These are phyloP conservation scores for Helicoverpa zea DNA, from an alignment of 1,140 invertebrate species.

Conservation along the genomic window DNA sequence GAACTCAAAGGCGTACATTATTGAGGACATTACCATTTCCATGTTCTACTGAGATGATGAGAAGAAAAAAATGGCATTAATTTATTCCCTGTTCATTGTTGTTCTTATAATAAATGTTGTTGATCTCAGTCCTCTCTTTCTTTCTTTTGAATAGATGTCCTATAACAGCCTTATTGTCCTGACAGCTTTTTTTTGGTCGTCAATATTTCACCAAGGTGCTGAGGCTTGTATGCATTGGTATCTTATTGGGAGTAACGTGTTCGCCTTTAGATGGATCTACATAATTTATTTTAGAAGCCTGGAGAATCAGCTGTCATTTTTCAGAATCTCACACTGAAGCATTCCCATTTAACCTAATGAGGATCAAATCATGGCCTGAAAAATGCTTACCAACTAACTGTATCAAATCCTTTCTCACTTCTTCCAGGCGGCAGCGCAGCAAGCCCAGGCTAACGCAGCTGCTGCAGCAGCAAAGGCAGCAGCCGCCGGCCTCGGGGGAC, in stretches of 20 bases:
- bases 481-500: conserved; percentile 73
- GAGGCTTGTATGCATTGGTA: too few species aligned
- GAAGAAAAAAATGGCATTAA: conserved; percentile 5
- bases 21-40: conserved; percentile 74
- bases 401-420: conserved; percentile 13
- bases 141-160: background rate
- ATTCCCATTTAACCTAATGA: background rate
- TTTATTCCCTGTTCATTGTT: background rate
- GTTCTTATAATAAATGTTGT: conserved; percentile 8
- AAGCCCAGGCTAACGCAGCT: conserved; percentile 78
- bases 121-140: conserved; percentile 7
- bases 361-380: background rate
- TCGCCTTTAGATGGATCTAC: too few species aligned
- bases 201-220: too few species aligned
- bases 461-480: conserved; percentile 80
- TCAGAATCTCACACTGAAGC: too few species aligned
- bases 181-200: too few species aligned
- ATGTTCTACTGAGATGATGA: conserved; percentile 57
- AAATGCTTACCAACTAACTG: background rate
- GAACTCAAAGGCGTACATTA: conserved; percentile 63
- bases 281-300: too few species aligned
- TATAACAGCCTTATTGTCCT: too few species aligned
- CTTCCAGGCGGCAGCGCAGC: conserved; percentile 77
- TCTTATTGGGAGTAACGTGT: too few species aligned
- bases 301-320: too few species aligned